phyloP scores from a whole-genome alignment of 1,140 invertebrate genomes.

The Tachypleus tridentatus region DNA sequence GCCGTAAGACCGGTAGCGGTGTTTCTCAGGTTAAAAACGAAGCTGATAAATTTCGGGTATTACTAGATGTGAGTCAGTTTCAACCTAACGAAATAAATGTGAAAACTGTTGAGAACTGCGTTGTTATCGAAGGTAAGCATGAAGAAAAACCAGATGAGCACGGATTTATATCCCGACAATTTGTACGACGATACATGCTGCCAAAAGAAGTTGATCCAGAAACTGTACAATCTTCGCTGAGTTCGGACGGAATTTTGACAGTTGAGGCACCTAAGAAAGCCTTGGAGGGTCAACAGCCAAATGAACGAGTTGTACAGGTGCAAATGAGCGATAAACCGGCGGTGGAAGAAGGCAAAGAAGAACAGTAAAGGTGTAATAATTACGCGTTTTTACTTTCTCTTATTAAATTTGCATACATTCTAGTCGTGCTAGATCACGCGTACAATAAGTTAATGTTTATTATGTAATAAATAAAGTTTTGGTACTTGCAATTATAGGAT shows the following conservation, averaged over 20 bases:
- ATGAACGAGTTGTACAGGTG: constrained; percentile 26
- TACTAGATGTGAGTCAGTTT: constrained; percentile 31
- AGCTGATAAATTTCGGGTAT: constrained; percentile 28
- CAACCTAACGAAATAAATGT: constrained; percentile 30
- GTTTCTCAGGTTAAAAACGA: constrained; percentile 19
- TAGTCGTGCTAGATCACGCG: too few species aligned
- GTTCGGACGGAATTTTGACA: constrained; percentile 59
- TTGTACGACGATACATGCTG: constrained; percentile 52
- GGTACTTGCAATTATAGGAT: too few species aligned
- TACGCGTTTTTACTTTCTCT: too few species aligned
- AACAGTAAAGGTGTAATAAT: too few species aligned
- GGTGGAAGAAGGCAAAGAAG: background rate
- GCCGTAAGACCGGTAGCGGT: background rate
- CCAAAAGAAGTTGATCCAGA: constrained; percentile 47
- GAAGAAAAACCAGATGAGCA: constrained; percentile 36
- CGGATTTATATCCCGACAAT: constrained; percentile 59
- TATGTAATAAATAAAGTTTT: too few species aligned
- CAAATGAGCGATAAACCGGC: background rate
- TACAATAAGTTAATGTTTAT: too few species aligned
- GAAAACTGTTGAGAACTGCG: constrained; percentile 30
- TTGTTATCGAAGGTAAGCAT: constrained; percentile 31
- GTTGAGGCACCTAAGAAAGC: constrained; percentile 47
- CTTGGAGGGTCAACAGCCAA: constrained; percentile 13
- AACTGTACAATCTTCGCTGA: constrained; percentile 53
- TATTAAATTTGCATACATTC: too few species aligned